Base-by-base conservation (phyloP, 2,797 vertebrate genomes). In the Orestias chungarensis region DNA sequence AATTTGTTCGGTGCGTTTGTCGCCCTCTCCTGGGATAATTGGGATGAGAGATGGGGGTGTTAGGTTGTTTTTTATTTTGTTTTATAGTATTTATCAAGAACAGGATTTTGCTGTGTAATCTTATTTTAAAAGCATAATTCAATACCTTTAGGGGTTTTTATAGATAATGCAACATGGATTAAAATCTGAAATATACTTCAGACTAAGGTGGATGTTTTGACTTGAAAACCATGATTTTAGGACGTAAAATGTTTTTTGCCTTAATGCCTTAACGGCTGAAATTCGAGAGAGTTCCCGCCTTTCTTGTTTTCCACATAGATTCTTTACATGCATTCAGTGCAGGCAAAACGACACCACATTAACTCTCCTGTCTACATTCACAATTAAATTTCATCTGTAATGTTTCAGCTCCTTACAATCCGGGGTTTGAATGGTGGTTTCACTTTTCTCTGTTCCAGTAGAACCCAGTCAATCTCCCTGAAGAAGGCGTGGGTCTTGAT, bases 381-480 rank as follows among this genome's bases (percentile, higher is more conserved):
- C 33, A 62, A 2, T 15, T 62, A 33, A 71, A 47, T 57, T 18
- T 17, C 20, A 47, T 6, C 55, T 52, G 59, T 17, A 23, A 33
- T 44, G 46, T 62, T 44, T 50, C 74, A 62, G 70, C 82, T 59
- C 68, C 97, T 99, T 96, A 99, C 97, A 94, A 99, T 99, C 73
- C 98, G 95, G 62, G 98, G 98, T 91, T 98, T 99, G 91, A 99
- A 99, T 74, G 97, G 98, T 0, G 98, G 97, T 86, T 98, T 98
- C 94, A 99, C 95, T 93, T 96, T 98, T 87, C 96, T 96, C 92
- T 98, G 97, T 85, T 99, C 98, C 92, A 99, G 94, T 87, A 97
- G 95, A 66, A 95, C 93, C 98, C 98, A 99, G 94, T 99, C 98
- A 14, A 99, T 99, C 85, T 99, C 98, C 87, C 96, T 96, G 95